phyloP scores from a whole-genome alignment of 2,797 vertebrate species.

The Enteromius radiatus region DNA sequence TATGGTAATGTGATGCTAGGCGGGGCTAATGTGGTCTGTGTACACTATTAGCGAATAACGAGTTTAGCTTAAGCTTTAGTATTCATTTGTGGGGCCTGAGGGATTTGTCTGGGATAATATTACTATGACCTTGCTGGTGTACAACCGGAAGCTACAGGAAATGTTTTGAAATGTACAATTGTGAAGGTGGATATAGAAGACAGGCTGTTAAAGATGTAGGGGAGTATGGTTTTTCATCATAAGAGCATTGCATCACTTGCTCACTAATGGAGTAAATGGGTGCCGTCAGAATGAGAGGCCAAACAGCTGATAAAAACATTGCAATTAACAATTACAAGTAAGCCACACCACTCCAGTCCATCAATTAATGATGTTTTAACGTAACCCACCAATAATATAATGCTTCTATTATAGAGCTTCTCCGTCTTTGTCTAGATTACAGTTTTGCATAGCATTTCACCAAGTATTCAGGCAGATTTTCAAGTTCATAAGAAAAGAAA shows the following conservation, averaged over 20 bases:
- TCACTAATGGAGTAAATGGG: background rate
- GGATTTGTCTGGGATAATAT: background rate
- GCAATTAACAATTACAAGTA: too few relatives aligned
- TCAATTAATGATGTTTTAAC: background rate
- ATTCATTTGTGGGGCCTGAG: background rate
- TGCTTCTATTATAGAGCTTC: too few relatives aligned
- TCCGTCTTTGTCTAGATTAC: background rate
- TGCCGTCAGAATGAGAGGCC: background rate
- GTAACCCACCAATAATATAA: background rate
- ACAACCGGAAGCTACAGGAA: background rate
- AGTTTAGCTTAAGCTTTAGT: slow-evolving; percentile 22
- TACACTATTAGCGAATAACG: slow-evolving; percentile 1
- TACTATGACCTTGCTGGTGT: background rate
- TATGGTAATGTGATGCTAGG: slow-evolving; percentile 22
- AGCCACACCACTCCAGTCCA: background rate
- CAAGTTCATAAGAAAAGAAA: background rate
- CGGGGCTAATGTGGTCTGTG: slow-evolving; percentile 25
- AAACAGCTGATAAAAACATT: background rate
- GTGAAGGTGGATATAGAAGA: background rate
- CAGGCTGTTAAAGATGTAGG: background rate
- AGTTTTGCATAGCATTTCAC: background rate
- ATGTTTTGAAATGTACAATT: background rate
- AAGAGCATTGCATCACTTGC: background rate
- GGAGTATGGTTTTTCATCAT: background rate
- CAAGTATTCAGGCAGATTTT: background rate